phyloP scores from a whole-genome alignment of 1,140 invertebrate species.

The Argopecten irradians region DNA sequence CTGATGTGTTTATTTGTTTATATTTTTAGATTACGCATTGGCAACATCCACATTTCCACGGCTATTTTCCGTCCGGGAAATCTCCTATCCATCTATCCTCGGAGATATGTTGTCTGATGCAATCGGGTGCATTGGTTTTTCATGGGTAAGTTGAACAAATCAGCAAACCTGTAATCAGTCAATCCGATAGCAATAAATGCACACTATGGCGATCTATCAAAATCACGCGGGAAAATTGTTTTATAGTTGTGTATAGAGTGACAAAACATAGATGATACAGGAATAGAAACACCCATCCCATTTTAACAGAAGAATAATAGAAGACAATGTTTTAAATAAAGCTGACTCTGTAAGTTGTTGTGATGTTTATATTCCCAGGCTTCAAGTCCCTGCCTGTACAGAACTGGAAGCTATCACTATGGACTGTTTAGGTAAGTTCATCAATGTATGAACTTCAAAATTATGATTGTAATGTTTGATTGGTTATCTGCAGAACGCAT shows the following conservation, averaged over 20 bases:
- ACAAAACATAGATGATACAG: too few species aligned
- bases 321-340: too few species aligned
- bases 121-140: constrained; percentile 98
- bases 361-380: too few species aligned
- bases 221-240: too few species aligned
- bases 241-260: too few species aligned
- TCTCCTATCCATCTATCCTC: constrained; percentile 96
- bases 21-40: constrained; percentile 94
- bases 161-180: too few species aligned
- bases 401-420: constrained; percentile 97
- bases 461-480: not conserved
- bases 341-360: too few species aligned
- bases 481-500: not conserved
- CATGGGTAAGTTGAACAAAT: constrained; percentile 87
- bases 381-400: constrained; percentile 96
- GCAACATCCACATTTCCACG: constrained; percentile 99
- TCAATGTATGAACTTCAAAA: not conserved
- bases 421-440: constrained; percentile 94
- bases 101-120: constrained; percentile 98
- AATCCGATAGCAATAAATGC: too few species aligned
- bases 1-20: too few species aligned
- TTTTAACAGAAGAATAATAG: too few species aligned
- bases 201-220: too few species aligned
- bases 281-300: too few species aligned
- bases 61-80: constrained; percentile 99